A percentile compares a stretch with the other conserved stretches of the same genome.
Conservation (phyloP, 1,140 invertebrate genomes). For the Chlorops oryzae region DNA sequence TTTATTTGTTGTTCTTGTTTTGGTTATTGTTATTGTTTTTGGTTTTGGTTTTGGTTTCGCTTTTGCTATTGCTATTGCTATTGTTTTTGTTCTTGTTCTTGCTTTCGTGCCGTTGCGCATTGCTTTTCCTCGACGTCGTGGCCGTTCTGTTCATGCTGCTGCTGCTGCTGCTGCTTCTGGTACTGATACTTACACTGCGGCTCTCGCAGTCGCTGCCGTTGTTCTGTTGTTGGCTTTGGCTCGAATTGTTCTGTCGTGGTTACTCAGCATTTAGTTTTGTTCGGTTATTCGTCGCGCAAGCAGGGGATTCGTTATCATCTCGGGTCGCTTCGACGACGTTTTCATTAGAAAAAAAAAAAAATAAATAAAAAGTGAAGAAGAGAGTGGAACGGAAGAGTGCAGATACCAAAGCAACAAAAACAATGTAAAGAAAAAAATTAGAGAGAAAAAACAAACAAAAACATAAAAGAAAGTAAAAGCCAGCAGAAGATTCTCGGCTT, state of each 20-base stretch:
- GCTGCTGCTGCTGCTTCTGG: constrained; percentile 14
- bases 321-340: neutral
- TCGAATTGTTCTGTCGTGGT: constrained; percentile 26
- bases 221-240: constrained; percentile 30
- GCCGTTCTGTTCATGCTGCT: constrained; percentile 15
- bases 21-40: too few species aligned
- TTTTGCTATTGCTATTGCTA: too few species aligned
- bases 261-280: constrained; percentile 42
- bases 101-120: too few species aligned
- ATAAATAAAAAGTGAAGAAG: neutral
- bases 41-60: too few species aligned
- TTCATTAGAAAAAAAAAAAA: neutral
- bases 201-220: constrained; percentile 2
- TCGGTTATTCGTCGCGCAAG: constrained; percentile 46
- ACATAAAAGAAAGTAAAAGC: constrained; percentile 17
- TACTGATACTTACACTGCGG: neutral
- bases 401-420: constrained; percentile 13
- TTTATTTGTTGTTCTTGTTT: too few species aligned
- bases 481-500: constrained; percentile 14
- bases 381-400: constrained; percentile 13
- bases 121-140: too few species aligned
- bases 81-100: constrained; percentile 16
- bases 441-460: constrained; percentile 1
- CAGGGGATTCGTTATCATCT: constrained; percentile 13
- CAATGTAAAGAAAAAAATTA: constrained; percentile 6